Conservation (phyloP, 2,888 invertebrate species). For the Aromia moschata region DNA sequence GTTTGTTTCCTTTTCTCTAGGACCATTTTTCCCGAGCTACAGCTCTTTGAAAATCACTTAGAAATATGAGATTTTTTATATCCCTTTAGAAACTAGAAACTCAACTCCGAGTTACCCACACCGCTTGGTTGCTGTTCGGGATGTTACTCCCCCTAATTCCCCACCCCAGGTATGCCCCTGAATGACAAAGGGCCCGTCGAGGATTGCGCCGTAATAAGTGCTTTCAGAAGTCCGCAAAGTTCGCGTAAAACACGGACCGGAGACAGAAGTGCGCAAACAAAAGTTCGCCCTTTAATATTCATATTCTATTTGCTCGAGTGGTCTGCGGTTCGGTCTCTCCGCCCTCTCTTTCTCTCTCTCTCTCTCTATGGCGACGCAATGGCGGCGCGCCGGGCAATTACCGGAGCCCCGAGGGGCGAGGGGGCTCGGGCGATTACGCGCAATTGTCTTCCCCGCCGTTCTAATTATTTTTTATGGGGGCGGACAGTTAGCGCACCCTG, state of each 20-base stretch:
- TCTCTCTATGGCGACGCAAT: constrained; percentile 16
- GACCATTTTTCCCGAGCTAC: no score
- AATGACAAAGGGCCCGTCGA: constrained; percentile 15
- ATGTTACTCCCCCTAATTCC: no score
- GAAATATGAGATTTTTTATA: no score
- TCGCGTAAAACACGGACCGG: constrained; percentile 28
- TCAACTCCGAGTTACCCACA: no score
- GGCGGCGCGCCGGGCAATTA: constrained; percentile 10
- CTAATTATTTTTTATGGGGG: constrained; percentile 23
- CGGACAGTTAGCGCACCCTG: neutral
- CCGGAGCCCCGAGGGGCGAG: neutral
- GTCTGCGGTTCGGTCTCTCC: constrained; percentile 29
- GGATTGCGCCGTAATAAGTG: constrained; percentile 22
- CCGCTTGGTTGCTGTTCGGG: no score
- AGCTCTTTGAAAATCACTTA: no score
- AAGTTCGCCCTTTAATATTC: constrained; percentile 48
- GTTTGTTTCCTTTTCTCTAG: no score
- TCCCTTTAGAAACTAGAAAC: no score
- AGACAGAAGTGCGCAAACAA: constrained; percentile 39
- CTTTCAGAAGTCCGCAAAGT: constrained; percentile 30
- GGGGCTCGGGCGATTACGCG: constrained; percentile 16
- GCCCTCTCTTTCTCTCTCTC: no score
- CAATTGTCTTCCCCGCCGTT: constrained; percentile 9
- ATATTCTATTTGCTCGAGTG: constrained; percentile 49
- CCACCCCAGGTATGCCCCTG: no score